Conservation (phyloP, 2,888 invertebrate genomes). For the Sepioteuthis lessoniana region DNA sequence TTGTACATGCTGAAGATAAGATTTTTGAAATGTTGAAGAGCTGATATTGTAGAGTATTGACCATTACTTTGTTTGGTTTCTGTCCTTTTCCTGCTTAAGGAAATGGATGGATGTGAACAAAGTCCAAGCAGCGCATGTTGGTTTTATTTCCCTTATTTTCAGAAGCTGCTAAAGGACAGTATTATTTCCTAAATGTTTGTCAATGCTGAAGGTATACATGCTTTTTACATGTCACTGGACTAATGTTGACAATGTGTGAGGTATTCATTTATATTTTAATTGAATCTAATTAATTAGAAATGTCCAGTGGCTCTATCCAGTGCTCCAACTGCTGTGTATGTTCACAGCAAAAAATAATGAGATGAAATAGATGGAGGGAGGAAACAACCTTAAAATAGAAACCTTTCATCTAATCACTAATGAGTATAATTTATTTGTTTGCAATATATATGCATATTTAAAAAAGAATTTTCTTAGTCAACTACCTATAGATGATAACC, state of each 20-base stretch:
- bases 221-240: background rate
- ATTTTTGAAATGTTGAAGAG: too few species aligned
- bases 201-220: background rate
- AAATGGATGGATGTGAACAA: too few species aligned
- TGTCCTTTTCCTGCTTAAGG: too few species aligned
- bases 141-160: too few species aligned
- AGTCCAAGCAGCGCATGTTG: too few species aligned
- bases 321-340: background rate
- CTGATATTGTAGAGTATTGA: too few species aligned
- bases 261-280: background rate
- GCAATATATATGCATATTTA: background rate
- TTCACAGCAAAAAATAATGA: background rate
- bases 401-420: background rate
- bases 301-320: background rate
- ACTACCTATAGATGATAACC: background rate
- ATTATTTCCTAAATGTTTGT: background rate
- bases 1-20: too few species aligned
- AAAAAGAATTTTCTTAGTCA: background rate
- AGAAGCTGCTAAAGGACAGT: too few species aligned
- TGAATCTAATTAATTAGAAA: background rate
- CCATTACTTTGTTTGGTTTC: too few species aligned
- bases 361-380: background rate
- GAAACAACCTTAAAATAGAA: conserved; percentile 2
- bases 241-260: background rate
- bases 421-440: background rate